Evolutionary conservation across 2,113 vertebrate species (phyloP), one percentile per base, ranked within the genome.

Genomic region (Cochlearius cochlearius): DNA sequence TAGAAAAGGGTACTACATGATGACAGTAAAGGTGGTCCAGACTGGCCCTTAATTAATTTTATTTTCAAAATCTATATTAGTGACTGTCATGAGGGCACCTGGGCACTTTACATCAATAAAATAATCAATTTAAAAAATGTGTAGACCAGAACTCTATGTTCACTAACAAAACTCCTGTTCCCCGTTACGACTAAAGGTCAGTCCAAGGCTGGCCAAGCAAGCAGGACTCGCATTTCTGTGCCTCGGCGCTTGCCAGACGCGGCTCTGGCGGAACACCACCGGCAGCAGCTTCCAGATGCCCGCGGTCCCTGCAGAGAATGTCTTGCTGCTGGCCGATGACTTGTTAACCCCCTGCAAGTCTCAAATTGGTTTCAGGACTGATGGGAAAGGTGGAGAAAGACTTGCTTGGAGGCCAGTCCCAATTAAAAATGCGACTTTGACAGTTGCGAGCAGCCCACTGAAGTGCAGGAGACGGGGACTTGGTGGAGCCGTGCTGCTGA

Each of bases 41-140:
- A 69, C 92, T 92, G 89, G 97, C 62, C 77, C 92, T 94, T 96
- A 95, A 95, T 97, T 96, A 97, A 97, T 97, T 97, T 94, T 96
- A 97, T 95, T 96, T 97, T 97, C 86, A 55, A 92, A 96, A 96
- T 96, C 96, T 89, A 91, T 95, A 82, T 95, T 95, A 92, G 96
- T 97, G 94, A 95, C 94, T 95, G 95, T 89, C 26, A 7, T 12
- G 77, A 94, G 92, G 94, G 95, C 96, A 97, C 62, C 94, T 97
- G 96, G 94, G 95, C 95, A 87, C 95, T 95, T 89, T 60, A 94
- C 95, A 82, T 97, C 96, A 96, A 97, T 97, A 95, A 95, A 96
- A 91, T 23, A 97, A 94, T 97, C 96, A 92, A 91, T 97, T 91
- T 95, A 73, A 92, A 95, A 96, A 95, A 90, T 85, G 90, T 92